Percentiles rank a stretch among this genome's conserved stretches.
Conservation (phyloP, 2,113 vertebrate genomes). For the Pomatorhinus ruficollis region DNA sequence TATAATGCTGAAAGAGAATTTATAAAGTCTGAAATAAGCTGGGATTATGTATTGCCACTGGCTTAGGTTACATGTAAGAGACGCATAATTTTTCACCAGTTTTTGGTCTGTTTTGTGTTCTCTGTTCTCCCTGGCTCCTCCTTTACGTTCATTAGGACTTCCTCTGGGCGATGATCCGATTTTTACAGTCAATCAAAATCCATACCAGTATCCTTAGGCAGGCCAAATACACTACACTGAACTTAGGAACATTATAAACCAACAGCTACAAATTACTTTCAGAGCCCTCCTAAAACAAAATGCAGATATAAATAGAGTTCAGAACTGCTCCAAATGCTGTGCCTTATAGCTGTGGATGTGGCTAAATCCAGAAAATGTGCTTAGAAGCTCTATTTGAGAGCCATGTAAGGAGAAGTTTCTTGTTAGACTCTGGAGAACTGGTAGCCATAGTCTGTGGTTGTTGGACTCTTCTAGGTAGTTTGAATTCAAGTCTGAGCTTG, state of each 20-base stretch:
- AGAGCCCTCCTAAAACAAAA: conserved; percentile 43
- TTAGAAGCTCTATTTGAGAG: not conserved
- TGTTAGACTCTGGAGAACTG: not conserved
- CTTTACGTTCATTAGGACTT: conserved; percentile 12
- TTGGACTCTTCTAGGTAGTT: not conserved
- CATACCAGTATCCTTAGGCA: not conserved
- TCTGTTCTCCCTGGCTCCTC: not conserved
- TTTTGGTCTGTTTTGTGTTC: not conserved
- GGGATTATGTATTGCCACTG: not conserved
- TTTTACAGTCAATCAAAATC: conserved; percentile 57
- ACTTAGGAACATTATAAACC: conserved; percentile 30
- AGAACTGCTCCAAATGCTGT: not conserved
- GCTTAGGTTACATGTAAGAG: not conserved
- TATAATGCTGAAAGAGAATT: not conserved
- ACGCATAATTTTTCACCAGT: not conserved
- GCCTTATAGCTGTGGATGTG: not conserved
- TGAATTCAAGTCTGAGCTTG: not conserved
- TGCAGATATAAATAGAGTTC: conserved; percentile 23
- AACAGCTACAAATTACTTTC: conserved; percentile 44
- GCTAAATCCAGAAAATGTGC: not conserved
- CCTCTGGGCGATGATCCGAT: conserved; percentile 25
- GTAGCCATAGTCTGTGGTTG: not conserved
- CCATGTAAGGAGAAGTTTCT: not conserved
- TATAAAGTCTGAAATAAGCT: not conserved
- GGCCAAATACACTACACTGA: not conserved